phyloP scores from a whole-genome alignment of 2,888 invertebrate genomes.

The Ypsolopha scabrella region DNA sequence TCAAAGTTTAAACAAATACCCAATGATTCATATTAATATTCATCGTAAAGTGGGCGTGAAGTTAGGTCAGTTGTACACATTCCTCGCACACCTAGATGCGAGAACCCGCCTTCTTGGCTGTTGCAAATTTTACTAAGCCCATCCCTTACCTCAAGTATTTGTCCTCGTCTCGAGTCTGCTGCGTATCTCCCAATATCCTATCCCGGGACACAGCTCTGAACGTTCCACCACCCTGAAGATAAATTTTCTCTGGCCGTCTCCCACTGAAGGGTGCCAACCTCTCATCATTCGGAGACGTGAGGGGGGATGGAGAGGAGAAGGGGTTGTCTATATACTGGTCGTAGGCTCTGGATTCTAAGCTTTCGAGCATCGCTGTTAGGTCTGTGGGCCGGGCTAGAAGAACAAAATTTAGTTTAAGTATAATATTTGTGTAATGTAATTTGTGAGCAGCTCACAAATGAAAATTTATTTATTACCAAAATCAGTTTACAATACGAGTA shows the following conservation, averaged over 20 bases:
- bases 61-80: too few species aligned
- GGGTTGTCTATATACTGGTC: conserved; percentile 65
- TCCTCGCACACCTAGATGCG: too few species aligned
- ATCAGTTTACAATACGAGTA: too few species aligned
- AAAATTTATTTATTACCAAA: too few species aligned
- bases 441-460: too few species aligned
- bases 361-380: conserved; percentile 53
- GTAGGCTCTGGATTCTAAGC: conserved; percentile 49
- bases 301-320: conserved; percentile 61
- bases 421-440: too few species aligned
- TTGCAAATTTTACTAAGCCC: background rate
- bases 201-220: conserved; percentile 58
- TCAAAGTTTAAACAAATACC: too few species aligned
- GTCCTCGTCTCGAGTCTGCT: conserved; percentile 50
- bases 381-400: conserved; percentile 55
- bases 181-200: conserved; percentile 47
- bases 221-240: conserved; percentile 60
- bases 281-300: conserved; percentile 64
- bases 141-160: conserved; percentile 51
- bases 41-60: too few species aligned
- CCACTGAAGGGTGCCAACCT: conserved; percentile 42
- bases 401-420: too few species aligned
- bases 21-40: too few species aligned
- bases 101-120: too few species aligned
- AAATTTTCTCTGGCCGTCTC: conserved; percentile 54